A percentile compares a stretch with the other conserved stretches of the same genome.
phyloP scores from a whole-genome alignment of 2,888 invertebrate species.

The Pseudococcus longispinus region DNA sequence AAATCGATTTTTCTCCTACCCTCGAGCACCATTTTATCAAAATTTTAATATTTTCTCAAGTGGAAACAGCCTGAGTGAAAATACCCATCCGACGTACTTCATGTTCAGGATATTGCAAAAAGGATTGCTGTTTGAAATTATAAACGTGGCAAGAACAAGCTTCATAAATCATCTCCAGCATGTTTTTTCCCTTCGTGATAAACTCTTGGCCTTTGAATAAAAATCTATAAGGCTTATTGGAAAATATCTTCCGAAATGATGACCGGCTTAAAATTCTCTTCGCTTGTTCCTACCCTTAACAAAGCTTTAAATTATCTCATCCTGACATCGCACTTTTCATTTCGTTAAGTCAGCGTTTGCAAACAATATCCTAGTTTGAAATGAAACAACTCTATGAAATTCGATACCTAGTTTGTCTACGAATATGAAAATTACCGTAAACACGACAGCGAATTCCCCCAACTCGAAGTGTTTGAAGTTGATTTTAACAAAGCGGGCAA shows the following conservation, averaged over 20 bases:
- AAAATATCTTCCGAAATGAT: neutral
- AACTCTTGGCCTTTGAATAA: neutral
- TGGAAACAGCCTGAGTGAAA: no score
- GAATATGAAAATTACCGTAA: neutral
- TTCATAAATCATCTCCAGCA: neutral
- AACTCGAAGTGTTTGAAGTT: conserved; percentile 24
- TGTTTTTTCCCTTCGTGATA: neutral
- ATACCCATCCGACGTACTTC: neutral
- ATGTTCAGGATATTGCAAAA: neutral
- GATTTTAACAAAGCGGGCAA: neutral
- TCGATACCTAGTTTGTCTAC: neutral
- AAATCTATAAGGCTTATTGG: neutral
- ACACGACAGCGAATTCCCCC: neutral
- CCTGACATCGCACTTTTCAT: neutral
- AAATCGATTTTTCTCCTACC: no score
- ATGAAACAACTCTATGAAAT: neutral
- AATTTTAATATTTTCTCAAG: no score
- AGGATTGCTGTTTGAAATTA: neutral
- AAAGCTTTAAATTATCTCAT: neutral
- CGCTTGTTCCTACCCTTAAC: neutral
- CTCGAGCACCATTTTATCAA: no score
- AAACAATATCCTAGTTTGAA: neutral
- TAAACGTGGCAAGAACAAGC: neutral
- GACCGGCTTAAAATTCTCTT: neutral
- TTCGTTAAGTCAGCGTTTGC: neutral